These are phyloP conservation scores for Oceanites oceanicus DNA, from an alignment of 2,113 vertebrate genomes.

Conservation along the genomic window DNA sequence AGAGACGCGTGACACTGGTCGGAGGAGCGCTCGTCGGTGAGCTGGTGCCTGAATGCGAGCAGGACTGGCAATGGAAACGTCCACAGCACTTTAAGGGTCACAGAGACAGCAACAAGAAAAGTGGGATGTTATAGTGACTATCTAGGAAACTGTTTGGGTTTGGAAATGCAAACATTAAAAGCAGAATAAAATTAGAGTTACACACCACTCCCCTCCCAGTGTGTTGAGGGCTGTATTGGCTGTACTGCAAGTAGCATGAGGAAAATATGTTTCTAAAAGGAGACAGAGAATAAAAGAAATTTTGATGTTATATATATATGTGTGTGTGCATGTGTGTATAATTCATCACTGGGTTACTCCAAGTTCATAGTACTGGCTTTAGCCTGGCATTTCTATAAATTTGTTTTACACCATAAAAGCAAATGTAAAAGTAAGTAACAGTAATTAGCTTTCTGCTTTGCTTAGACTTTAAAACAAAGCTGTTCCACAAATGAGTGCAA, in stretches of 20 bases:
- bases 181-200: background rate
- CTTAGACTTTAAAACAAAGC: background rate
- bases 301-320: background rate
- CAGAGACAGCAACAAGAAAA: background rate
- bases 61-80: background rate
- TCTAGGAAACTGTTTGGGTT: background rate
- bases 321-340: background rate
- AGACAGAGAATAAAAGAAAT: background rate
- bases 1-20: accelerated
- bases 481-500: background rate
- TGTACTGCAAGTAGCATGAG: background rate
- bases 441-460: background rate
- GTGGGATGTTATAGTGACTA: background rate
- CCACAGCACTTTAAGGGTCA: background rate
- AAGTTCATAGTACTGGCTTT: background rate
- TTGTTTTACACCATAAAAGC: background rate
- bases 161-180: background rate
- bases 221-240: background rate
- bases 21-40: background rate
- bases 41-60: background rate
- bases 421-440: background rate
- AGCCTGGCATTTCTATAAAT: background rate
- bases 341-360: background rate
- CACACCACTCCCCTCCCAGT: background rate
- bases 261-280: background rate